Evolutionary conservation across 2,797 vertebrate species (phyloP).

Genomic region (Catharus ustulatus): DNA sequence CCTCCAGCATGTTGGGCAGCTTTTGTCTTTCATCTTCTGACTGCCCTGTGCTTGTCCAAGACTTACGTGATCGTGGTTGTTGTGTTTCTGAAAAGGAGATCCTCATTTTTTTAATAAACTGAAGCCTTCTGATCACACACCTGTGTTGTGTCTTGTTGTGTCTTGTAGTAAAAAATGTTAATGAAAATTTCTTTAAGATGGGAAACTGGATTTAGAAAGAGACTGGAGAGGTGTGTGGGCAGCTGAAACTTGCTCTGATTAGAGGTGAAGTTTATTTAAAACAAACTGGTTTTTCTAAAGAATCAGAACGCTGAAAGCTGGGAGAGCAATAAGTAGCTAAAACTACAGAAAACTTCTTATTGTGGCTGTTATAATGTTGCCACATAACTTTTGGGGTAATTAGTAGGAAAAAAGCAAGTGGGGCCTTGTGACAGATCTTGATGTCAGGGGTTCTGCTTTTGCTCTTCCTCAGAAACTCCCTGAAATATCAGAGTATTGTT

Average conservation of each 20-base stretch:
- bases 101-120: background rate
- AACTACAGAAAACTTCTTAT: background rate
- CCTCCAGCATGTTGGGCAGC: background rate
- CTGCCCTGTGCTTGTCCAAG: background rate
- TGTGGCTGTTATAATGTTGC: background rate
- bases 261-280: background rate
- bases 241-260: background rate
- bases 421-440: background rate
- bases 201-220: background rate
- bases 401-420: background rate
- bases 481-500: background rate
- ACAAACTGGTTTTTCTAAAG: background rate
- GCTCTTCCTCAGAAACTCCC: background rate
- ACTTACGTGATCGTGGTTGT: background rate
- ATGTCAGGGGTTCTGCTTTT: background rate
- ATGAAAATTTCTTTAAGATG: background rate
- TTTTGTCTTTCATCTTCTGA: background rate
- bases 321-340: background rate
- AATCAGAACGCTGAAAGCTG: background rate
- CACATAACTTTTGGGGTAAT: background rate
- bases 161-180: background rate
- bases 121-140: background rate
- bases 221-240: background rate
- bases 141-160: background rate
- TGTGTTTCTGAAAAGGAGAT: slow-evolving; percentile 22